These are phyloP conservation scores for Acanthosepion lycidas DNA, from an alignment of 2,888 invertebrate species.

Conservation along the genomic window DNA sequence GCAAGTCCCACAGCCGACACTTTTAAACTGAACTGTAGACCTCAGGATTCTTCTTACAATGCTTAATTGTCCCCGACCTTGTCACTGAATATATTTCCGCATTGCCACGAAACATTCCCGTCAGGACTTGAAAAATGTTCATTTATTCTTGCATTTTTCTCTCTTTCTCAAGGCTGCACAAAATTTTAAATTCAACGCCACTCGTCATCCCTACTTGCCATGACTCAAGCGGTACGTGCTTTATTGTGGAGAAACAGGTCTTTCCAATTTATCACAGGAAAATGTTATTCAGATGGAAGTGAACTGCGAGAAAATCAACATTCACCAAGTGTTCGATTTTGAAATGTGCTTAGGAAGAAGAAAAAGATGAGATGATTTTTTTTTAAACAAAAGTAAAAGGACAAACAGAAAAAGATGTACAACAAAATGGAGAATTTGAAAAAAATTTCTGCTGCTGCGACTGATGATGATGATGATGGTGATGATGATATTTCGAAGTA, in stretches of 20 bases:
- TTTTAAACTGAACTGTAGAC: background rate
- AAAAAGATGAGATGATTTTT: background rate
- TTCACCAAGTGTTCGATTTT: background rate
- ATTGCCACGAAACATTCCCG: background rate
- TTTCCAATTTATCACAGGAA: background rate
- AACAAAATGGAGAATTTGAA: background rate
- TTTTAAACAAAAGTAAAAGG: background rate
- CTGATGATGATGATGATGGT: too few species aligned
- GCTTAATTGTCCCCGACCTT: background rate
- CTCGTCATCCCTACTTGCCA: background rate
- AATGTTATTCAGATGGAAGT: background rate
- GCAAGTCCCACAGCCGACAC: too few species aligned
- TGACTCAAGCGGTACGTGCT: background rate
- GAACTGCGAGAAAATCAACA: background rate
- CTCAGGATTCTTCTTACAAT: background rate
- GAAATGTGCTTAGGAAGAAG: background rate
- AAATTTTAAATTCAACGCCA: background rate
- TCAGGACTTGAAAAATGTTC: background rate
- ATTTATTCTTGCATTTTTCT: background rate
- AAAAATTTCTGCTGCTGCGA: too few species aligned
- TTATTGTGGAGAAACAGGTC: background rate
- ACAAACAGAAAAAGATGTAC: background rate
- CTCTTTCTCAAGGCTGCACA: background rate
- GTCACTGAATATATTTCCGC: background rate
- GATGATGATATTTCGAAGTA: too few species aligned